Conservation (phyloP, 1,140 invertebrate genomes). For the Drosophila subobscura region DNA sequence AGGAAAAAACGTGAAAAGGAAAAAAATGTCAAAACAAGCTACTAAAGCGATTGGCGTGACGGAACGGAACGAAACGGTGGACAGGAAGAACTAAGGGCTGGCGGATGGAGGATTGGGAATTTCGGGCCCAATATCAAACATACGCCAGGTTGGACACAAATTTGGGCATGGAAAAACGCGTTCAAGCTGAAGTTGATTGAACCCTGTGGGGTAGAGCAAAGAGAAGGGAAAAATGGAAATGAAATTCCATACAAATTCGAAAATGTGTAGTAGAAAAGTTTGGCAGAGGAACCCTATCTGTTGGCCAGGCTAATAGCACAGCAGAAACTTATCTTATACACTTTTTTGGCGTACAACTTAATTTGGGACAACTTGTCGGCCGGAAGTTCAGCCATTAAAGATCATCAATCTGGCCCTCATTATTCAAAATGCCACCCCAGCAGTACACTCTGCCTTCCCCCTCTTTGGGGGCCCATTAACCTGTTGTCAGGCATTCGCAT, state of each 20-base stretch:
- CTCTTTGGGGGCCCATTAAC: conserved; percentile 57
- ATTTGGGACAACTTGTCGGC: conserved; percentile 36
- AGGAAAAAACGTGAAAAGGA: conserved; percentile 11
- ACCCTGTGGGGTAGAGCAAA: not conserved
- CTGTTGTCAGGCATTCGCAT: conserved; percentile 58
- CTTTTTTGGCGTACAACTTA: conserved; percentile 25
- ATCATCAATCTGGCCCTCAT: conserved; percentile 50
- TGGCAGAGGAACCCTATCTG: not conserved
- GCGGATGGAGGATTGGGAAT: conserved; percentile 12
- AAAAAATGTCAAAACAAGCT: conserved; percentile 47
- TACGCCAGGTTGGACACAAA: conserved; percentile 48
- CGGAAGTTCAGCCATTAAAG: conserved; percentile 38
- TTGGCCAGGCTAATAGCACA: not conserved
- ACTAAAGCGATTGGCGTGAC: conserved; percentile 37
- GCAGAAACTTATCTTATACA: not conserved
- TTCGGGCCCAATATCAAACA: conserved; percentile 52
- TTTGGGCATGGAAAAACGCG: conserved; percentile 22
- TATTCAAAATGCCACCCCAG: conserved; percentile 50
- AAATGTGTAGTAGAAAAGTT: no score
- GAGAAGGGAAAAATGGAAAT: conserved; percentile 5
- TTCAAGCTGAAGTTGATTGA: conserved; percentile 39
- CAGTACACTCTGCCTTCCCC: conserved; percentile 12
- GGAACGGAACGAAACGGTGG: no score
- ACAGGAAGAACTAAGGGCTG: not conserved
- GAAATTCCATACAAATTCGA: no score